Evolutionary conservation across 2,113 vertebrate genomes (phyloP), one percentile per base, ranked within the genome.

Genomic region (Dasyornis broadbenti): DNA sequence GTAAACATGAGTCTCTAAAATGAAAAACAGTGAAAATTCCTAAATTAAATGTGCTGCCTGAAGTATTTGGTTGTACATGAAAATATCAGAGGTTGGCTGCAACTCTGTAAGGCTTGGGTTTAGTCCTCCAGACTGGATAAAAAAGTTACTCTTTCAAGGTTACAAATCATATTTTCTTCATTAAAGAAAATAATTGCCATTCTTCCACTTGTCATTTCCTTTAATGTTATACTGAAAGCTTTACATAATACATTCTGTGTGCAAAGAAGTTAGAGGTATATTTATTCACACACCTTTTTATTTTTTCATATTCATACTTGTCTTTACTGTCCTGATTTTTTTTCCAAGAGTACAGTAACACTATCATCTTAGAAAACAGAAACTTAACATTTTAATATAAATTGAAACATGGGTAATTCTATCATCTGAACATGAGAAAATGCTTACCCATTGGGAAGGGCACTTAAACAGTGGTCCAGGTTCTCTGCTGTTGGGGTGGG

Each of bases 151-250:
- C 72, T 84, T 92, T 90, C 65, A 86, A 91, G 82, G 83, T 94
- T 88, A 83, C 52, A 91, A 92, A 71, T 94, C 7, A 5, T 94
- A 78, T 93, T 97, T 96, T 96, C 93, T 93, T 96, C 94, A 96
- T 97, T 97, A 97, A 97, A 97, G 85, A 95, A 95, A 90, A 65
- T 91, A 89, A 90, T 71, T 92, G 65, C 76, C 50, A 24, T 97
- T 93, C 93, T 86, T 92, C 20, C n/a, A 53, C 31, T 96, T 96
- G 94, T 95, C 57, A 75, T 53, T 91, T 96, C 49, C 16, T 90
- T 90, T 84, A 68, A 86, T 95, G 37, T 68, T 90, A 39, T 2
- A 6, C 31, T 76, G 37, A 68, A 82, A 79, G 5, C 7, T 82
- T 85, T 94, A 42, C 9, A 5, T 53, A 53, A 80, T 49, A 14